A percentile compares a stretch with the other conserved stretches of the same genome.
Evolutionary conservation across 2,888 invertebrate genomes (phyloP).

Genomic region (Hyposoter dolosus): DNA sequence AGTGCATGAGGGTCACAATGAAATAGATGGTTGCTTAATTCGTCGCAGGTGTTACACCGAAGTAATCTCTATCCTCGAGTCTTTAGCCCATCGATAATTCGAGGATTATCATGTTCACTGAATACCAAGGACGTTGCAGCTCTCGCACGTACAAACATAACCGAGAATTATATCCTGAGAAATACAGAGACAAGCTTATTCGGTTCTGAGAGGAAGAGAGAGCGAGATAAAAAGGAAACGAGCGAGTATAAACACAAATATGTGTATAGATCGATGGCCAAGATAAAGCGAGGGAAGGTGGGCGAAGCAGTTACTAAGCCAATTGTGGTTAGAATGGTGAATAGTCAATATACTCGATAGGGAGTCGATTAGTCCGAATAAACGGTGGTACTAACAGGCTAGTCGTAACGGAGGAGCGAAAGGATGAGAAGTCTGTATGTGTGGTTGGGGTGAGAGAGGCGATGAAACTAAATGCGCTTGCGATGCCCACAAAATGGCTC

Average conservation of each 20-base stretch:
- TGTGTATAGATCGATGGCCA: background rate
- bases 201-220: background rate
- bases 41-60: background rate
- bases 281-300: slow-evolving; percentile 47
- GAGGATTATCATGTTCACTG: background rate
- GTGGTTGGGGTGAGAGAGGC: slow-evolving; percentile 30
- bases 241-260: slow-evolving; percentile 27
- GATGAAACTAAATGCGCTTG: slow-evolving; percentile 53
- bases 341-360: slow-evolving; percentile 57
- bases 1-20: background rate
- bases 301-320: slow-evolving; percentile 51
- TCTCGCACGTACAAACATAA: background rate
- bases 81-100: background rate
- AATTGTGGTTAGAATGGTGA: slow-evolving; percentile 58
- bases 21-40: background rate
- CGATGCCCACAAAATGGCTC: slow-evolving; percentile 50
- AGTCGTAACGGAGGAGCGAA: slow-evolving; percentile 23
- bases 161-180: background rate
- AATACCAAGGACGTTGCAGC: background rate
- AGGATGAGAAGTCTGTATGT: slow-evolving; percentile 16
- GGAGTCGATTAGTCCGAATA: slow-evolving; percentile 63
- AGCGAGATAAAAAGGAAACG: background rate
- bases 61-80: slow-evolving; percentile 1
- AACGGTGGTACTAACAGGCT: slow-evolving; percentile 53
- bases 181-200: background rate